Base-by-base conservation (phyloP, 2,797 vertebrate genomes). In the Fratercula arctica region DNA sequence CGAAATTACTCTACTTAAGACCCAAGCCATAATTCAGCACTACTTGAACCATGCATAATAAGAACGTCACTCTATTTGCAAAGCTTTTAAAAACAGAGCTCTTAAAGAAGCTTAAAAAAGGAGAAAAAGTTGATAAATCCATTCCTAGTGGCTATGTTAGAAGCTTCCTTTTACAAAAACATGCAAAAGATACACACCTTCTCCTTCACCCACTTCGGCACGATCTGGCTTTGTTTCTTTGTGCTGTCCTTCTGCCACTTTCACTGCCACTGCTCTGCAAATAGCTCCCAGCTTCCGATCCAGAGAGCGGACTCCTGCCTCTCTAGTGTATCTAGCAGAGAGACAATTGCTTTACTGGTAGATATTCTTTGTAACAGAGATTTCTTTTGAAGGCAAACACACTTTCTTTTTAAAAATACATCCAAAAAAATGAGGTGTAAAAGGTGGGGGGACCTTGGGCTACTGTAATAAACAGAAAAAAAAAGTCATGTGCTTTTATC, bases 271-370 rank as follows among this genome's bases (percentile, higher is more conserved):
- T 0, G 99, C 99, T 59, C 99, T 98, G 97, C 99, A 99, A 88
- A 99, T 98, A 7, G 99, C 99, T 35, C 99, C 99, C 11, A 99
- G 97, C 97, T 99, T 99, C 94, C 99, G 98, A 90, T 99, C 99
- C 83, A 99, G 98, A 19, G 99, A 99, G n/a, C 99, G 99, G 35
- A 99, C 99, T 3, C 99, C 99, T 0, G 99, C 99, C 97, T 99
- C 99, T 19, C 99, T 97, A 8, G 99, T 99, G 89, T 99, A 99
- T 53, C 99, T 99, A 93, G 18, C 1, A 15, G 4, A 54, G 46
- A 91, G 60, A 94, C 39, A 85, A 39, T 0, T 8, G 29, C n/a
- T 31, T 37, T 28, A 83, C n/a, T 26, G 59, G 35, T 16, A 57
- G 28, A 13, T 4, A 3, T 9, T 16, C 54, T 64, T 11, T 20